Evolutionary conservation across 2,797 vertebrate genomes (phyloP), one percentile per base, ranked within the genome.

Genomic region (Myotis vivesi): DNA sequence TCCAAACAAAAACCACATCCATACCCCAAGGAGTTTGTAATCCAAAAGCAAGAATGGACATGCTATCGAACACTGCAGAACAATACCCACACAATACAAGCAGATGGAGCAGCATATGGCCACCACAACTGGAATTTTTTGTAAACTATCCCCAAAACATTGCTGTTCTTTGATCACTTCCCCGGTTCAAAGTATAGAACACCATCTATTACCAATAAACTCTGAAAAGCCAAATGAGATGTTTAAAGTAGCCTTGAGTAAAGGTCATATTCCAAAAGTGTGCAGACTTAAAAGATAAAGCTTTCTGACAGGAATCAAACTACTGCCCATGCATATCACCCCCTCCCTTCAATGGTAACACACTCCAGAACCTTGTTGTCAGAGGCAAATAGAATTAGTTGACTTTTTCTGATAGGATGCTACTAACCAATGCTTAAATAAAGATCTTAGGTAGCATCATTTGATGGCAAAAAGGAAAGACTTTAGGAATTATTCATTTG

Each of bases 91-190:
- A 95, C 53, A 93, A 90, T 72, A 41, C 22, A 81, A 57, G 73
- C 93, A 93, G 85, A 92, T 93, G 92, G 95, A 96, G 46, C 6
- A 8, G 41, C 94, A 92, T 91, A 95, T 96, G 96, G 88, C 38
- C 46, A 64, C 88, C 73, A 93, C 85, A 94, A 77, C 89, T 97
- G 94, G 87, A 96, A 83, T 44, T 33, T 73, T 95, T 95, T 88
- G 53, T 92, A 85, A 98, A 86, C 69, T 66, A 98, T 97, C 95
- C 97, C 94, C 94, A 97, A 97, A 96, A 96, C 93, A 95, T 97
- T 68, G 53, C 95, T 94, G 94, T 76, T 94, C 96, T 98, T 98
- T 95, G 97, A 97, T 97, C 92, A 97, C 83, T 96, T 97, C 95
- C 96, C 64, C 73, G 72, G 87, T 96, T 97, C 96, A 97, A 98